A percentile compares a stretch with the other conserved stretches of the same genome.
Conservation (phyloP, 2,888 invertebrate genomes). For the Glyphotaelius pellucidus region DNA sequence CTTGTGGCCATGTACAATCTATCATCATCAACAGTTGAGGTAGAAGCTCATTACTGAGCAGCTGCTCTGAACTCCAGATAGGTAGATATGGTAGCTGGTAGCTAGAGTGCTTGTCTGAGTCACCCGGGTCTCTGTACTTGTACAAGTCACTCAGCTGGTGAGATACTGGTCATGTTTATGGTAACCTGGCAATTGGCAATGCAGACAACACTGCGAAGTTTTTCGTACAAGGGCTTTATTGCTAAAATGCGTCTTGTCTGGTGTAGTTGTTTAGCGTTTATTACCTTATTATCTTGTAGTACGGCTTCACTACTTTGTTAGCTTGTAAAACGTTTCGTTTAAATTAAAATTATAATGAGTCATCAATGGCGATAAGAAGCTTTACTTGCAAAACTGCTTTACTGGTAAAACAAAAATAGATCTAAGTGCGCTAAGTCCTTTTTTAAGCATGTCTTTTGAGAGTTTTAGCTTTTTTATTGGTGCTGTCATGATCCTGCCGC, state of each 20-base stretch:
- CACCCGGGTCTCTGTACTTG: background rate
- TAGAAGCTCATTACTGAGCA: background rate
- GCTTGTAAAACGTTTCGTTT: background rate
- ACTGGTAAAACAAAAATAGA: no score
- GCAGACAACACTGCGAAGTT: background rate
- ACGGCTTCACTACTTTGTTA: background rate
- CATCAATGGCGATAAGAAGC: background rate
- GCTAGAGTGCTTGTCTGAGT: background rate
- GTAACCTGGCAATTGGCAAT: background rate
- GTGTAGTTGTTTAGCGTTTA: background rate
- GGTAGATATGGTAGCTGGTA: background rate
- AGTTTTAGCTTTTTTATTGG: background rate
- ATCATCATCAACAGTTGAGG: background rate
- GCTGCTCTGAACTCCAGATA: background rate
- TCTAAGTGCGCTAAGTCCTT: no score
- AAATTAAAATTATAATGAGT: background rate
- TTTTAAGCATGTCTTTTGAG: background rate
- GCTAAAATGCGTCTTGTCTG: background rate
- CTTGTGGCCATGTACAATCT: background rate
- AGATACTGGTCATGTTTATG: background rate
- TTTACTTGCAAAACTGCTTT: background rate
- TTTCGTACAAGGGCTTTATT: background rate
- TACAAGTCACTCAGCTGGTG: background rate
- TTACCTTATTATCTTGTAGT: background rate
- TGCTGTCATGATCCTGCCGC: background rate